phyloP scores from a whole-genome alignment of 2,888 invertebrate genomes.

The Pristionchus exspectatus region DNA sequence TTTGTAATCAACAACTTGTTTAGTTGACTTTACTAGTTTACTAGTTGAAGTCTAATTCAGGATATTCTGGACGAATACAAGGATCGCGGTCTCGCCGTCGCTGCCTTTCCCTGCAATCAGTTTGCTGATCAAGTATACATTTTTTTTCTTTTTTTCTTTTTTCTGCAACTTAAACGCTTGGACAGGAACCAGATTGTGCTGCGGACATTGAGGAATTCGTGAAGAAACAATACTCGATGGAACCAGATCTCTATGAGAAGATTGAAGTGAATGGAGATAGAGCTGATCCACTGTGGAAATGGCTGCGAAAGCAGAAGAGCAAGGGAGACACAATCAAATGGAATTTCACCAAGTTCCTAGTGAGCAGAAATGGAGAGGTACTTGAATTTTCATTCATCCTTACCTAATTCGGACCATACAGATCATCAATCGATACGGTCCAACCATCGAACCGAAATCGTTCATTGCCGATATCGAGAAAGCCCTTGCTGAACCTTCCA shows the following conservation, averaged over 20 bases:
- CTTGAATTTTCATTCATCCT: conserved; percentile 41
- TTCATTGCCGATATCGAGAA: conserved; percentile 75
- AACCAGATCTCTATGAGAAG: conserved; percentile 82
- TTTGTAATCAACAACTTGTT: too few relatives aligned
- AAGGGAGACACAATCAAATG: conserved; percentile 85
- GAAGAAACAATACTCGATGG: conserved; percentile 67
- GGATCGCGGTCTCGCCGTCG: conserved; percentile 86
- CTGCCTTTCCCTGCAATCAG: conserved; percentile 92
- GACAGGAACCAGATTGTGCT: conserved; percentile 85
- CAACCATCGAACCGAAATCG: conserved; percentile 75
- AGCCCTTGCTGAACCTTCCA: conserved; percentile 60
- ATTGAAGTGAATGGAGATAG: conserved; percentile 86
- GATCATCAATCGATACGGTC: conserved; percentile 63
- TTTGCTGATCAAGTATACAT: conserved; percentile 82
- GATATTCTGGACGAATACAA: conserved; percentile 85
- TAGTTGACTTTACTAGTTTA: too few relatives aligned
- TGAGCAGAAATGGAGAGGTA: conserved; percentile 82
- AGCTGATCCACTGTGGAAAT: conserved; percentile 85
- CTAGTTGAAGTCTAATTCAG: too few relatives aligned
- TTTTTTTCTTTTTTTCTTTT: too few relatives aligned
- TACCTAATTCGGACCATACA: background rate
- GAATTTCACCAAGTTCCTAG: conserved; percentile 92
- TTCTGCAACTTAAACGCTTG: background rate
- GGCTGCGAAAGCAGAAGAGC: conserved; percentile 83
- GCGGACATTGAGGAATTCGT: conserved; percentile 85